Base-by-base conservation (phyloP, 2,113 vertebrate genomes). In the Hylia prasina region DNA sequence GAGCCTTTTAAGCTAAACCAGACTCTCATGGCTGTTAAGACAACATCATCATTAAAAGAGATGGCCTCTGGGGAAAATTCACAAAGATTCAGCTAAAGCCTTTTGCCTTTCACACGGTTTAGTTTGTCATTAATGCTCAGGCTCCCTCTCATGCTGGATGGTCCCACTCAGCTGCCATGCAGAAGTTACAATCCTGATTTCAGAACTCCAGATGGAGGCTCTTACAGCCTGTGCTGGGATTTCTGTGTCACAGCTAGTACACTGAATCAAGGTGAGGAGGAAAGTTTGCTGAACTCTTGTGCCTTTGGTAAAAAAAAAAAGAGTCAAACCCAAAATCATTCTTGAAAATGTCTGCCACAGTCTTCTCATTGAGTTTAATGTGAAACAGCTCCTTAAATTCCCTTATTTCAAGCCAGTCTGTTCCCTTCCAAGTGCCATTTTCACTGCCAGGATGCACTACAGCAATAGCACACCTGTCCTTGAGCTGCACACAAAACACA, bases 1-100 rank as follows among this genome's bases (percentile, higher is more conserved):
- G 44, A 80, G 72, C 15, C n/a, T 81, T 94, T 63, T 93, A 91
- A 97, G 79, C 35, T 72, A 91, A 79, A 92, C 47, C 79, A 94
- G 84, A 63, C 57, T 70, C 76, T 53, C 63, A 11, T 5, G 25
- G 80, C 68, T 94, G 45, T 37, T 85, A 64, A 84, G 61, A 64
- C 56, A 92, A 76, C 35, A 63, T 27, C 54, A 64, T 40, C 58
- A n/a, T 81, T 58, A 83, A 84, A 82, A 44, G 48, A 84, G 47
- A 82, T 22, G 14, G 87, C 19, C 60, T 82, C 69, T 68, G 66
- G 87, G 82, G 87, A 61, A 75, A 84, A 72, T 35, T 57, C 48
- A 48, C 66, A 47, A 21, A 87, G 77, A 72, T 82, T 68, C 13
- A 64, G 60, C 60, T 53, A 33, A 90, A 93, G 53, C 48, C 1